Evolutionary conservation across 92 coral and sea anemone genomes (phyloP).

Genomic region (Umimayanthus chanpuru): DNA sequence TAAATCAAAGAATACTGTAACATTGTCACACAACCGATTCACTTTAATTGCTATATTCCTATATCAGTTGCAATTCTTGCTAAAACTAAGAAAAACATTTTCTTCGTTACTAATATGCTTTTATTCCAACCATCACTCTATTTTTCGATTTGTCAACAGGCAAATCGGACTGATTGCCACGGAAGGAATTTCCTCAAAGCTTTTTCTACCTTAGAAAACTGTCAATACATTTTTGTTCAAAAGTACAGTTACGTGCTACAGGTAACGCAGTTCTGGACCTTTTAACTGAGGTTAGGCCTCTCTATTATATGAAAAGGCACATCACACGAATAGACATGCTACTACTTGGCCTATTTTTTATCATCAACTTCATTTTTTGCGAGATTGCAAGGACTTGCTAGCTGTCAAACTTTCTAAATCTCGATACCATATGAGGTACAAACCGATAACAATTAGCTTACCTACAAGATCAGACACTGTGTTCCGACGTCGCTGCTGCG

Average conservation of each 20-base stretch:
- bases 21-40: neutral
- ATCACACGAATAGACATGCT: neutral
- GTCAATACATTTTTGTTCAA: no score
- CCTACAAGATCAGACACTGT: constrained; percentile 29
- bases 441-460: neutral
- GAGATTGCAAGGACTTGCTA: neutral
- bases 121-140: neutral
- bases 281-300: neutral
- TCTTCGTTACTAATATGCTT: neutral
- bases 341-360: neutral
- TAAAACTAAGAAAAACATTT: neutral
- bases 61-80: no score
- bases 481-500: constrained; percentile 11
- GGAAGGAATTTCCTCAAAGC: neutral
- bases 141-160: neutral
- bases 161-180: neutral
- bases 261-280: neutral
- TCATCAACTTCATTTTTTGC: neutral
- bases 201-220: no score
- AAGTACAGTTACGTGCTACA: no score
- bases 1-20: neutral
- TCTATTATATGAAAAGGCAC: no score
- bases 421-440: neutral
- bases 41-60: neutral
- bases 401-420: neutral